Evolutionary conservation across 2,797 vertebrate genomes (phyloP), one percentile per base, ranked within the genome.

Genomic region (Schizopygopsis malacanthus): DNA sequence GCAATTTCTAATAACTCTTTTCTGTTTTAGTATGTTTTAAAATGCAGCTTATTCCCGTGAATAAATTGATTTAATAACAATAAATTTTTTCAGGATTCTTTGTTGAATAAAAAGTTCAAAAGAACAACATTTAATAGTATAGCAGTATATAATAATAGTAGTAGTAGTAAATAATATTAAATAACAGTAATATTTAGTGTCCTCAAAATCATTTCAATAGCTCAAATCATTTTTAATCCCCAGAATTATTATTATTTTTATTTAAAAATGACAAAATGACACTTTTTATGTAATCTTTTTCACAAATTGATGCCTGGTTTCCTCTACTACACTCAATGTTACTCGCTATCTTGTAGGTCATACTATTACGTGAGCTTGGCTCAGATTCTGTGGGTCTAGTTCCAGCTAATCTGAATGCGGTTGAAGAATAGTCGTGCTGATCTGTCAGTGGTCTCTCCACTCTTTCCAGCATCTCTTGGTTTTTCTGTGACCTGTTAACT

Each of bases 401-500:
- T 39, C 2, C 11, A 67, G 33, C 43, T 63, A 20, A 81, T 39
- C 33, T 56, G n/a, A 43, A 43, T 39, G 28, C 65, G 18, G 5
- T 61, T 6, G 39, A 59, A 37, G 28, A 33, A 33, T 50, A 65
- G 56, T 83, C 4, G 11, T 76, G 82, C 56, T 63, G 61, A 76
- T 78, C 61, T 78, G 28, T 84, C 72, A 18, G 82, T 37, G 12
- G 54, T 50, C 78, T 80, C 72, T 78, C 82, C 59, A 67, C 59
- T 67, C 72, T 77, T 76, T 76, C 59, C 47, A 69, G 73, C 56
- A 75, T 65, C 56, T 83, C 54, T 79, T 83, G 54, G 73, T 78
- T 77, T 83, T 85, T 84, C 52, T 83, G 80, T 86, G 78, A 87
- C 95, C 88, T 91, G 90, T 88, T 79, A 87, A 88, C 88, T 80